phyloP scores from a whole-genome alignment of 2,113 vertebrate species.

The Gymnobelideus leadbeateri region DNA sequence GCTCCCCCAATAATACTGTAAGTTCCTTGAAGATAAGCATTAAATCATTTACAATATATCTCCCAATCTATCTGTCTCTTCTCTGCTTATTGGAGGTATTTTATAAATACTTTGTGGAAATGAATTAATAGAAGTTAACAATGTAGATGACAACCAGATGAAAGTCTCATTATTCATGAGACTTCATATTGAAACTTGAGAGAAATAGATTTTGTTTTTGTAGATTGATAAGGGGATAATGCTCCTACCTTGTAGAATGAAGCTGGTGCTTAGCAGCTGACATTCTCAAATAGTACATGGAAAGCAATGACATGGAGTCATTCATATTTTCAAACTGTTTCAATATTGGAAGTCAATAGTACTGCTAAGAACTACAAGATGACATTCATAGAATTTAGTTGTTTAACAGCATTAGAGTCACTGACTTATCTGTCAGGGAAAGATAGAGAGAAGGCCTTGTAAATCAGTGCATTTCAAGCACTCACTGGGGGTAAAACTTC shows the following conservation, averaged over 20 bases:
- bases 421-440: constrained; percentile 19
- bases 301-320: not conserved
- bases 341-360: not conserved
- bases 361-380: not conserved
- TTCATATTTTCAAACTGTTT: not conserved
- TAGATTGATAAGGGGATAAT: not conserved
- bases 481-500: not conserved
- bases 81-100: not conserved
- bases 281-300: constrained; percentile 18
- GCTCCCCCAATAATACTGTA: not conserved
- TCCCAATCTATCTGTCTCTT: not conserved
- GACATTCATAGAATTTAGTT: not conserved
- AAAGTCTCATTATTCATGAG: not conserved
- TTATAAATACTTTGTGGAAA: not conserved
- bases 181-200: not conserved
- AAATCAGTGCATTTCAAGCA: not conserved
- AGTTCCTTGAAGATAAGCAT: not conserved
- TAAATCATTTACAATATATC: not conserved
- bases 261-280: not conserved
- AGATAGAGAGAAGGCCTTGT: not conserved
- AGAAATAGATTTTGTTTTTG: not conserved
- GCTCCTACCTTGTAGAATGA: not conserved
- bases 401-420: constrained; percentile 18
- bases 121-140: not conserved
- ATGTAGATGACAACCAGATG: not conserved